Evolutionary conservation across 2,113 vertebrate species (phyloP), one percentile per base, ranked within the genome.

Genomic region (Rhinichthys klamathensis): DNA sequence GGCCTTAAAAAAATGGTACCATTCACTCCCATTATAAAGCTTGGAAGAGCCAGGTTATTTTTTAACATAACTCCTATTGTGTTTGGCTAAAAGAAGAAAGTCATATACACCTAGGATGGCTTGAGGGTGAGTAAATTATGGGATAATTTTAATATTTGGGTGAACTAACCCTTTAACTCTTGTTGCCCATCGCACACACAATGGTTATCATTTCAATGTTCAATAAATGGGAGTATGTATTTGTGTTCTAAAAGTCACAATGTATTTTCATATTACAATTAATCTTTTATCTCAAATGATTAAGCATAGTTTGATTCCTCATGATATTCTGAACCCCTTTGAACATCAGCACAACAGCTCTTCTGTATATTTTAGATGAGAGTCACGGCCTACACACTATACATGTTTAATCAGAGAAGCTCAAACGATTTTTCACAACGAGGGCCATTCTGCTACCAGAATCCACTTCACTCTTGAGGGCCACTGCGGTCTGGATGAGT

Each of bases 401-500:
- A 21, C 32, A 63, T 44, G 4, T 80, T 70, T 63, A 80, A 80
- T 80, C 58, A 79, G 77, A 79, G 60, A 80, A 49, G 38, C 78
- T 80, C 38, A 23, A 81, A 46, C 44, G 0, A 81, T 69, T 81
- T 67, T 49, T 81, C 61, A 81, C 80, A 81, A 51, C 25, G 61
- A 81, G 9, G 21, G 25, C 46, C 32, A 81, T 81, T 81, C 80
- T 81, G 46, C 80, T 54, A 63, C 63, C 18, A 81, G 61, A 63
- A 18, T 63, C 58, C 58, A 9, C 41, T 46, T 63, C 38, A 18
- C 16, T 81, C 25, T 54, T 81, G 41, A 69, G 75, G 84, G 75
- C 78, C 80, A 80, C 56, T 88, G 73, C 73, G 84, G 63, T 82
- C 58, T 72, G 44, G 23, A 85, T 84, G 82, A 82, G 82, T 69